Percentiles rank a stretch among this genome's conserved stretches.
Evolutionary conservation across 2,113 vertebrate species (phyloP).

Genomic region (Stigmatopora argus): DNA sequence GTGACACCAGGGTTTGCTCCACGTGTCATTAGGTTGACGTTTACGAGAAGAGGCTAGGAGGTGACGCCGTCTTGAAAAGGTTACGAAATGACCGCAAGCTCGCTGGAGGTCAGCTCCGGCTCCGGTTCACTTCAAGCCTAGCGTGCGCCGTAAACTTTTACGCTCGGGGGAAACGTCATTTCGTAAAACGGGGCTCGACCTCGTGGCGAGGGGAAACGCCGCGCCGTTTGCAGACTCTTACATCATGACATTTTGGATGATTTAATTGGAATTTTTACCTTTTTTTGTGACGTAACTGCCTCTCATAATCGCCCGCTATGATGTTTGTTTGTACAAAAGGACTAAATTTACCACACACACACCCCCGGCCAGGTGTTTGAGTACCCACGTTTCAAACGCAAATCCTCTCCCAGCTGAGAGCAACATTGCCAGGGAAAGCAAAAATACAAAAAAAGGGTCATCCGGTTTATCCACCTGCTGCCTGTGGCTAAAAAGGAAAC

Average conservation of each 20-base stretch:
- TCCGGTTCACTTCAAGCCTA: not conserved
- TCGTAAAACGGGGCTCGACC: not conserved
- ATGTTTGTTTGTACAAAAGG: not conserved
- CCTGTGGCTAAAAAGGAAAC: conserved; percentile 24
- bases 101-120: not conserved
- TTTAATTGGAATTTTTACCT: too few species aligned
- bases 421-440: conserved; percentile 18
- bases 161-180: not conserved
- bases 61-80: conserved; percentile 27
- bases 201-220: too few species aligned
- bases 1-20: conserved; percentile 38
- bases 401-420: not conserved
- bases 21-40: conserved; percentile 33
- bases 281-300: not conserved
- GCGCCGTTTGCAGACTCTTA: too few species aligned
- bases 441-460: conserved; percentile 28
- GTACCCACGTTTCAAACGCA: not conserved
- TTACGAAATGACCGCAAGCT: conserved; percentile 15
- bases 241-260: too few species aligned
- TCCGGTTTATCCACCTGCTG: conserved; percentile 53
- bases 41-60: conserved; percentile 23
- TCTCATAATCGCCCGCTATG: not conserved
- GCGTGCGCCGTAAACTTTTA: not conserved
- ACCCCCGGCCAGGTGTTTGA: not conserved
- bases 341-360: not conserved